Conservation (phyloP, 2,113 vertebrate species). For the Sinocyclocheilus maitianheensis region DNA sequence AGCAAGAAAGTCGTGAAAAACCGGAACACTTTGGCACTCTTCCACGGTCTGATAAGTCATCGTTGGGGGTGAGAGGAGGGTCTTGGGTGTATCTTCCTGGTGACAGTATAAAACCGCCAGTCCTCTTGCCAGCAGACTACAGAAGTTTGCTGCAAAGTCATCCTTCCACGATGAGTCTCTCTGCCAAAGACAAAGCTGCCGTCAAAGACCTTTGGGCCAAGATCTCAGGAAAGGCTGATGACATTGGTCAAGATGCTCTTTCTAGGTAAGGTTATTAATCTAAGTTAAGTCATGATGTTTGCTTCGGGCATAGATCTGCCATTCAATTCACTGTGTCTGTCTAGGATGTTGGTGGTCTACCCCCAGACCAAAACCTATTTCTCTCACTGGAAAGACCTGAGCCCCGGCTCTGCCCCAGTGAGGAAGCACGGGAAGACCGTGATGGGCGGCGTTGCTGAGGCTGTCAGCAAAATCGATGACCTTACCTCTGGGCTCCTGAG, state of each 20-base stretch:
- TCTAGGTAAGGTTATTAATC: slow-evolving; percentile 70
- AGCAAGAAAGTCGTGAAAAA: too few species aligned
- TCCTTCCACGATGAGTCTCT: slow-evolving; percentile 75
- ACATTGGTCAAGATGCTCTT: slow-evolving; percentile 72
- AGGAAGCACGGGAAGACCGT: slow-evolving; percentile 76
- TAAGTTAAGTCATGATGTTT: not conserved
- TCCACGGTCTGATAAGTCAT: not conserved
- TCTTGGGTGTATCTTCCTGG: slow-evolving; percentile 1
- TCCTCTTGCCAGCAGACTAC: slow-evolving; percentile 35
- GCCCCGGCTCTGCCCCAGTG: slow-evolving; percentile 65
- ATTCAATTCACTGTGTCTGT: not conserved
- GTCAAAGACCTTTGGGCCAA: slow-evolving; percentile 75
- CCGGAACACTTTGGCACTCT: not conserved
- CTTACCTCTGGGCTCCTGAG: slow-evolving; percentile 63
- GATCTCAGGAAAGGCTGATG: slow-evolving; percentile 48
- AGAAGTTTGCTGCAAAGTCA: slow-evolving; percentile 37
- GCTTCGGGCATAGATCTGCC: too few species aligned
- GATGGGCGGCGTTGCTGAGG: slow-evolving; percentile 69
- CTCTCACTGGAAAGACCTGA: slow-evolving; percentile 79
- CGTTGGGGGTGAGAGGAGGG: not conserved
- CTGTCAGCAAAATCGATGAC: slow-evolving; percentile 71
- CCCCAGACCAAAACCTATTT: slow-evolving; percentile 90
- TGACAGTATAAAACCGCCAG: slow-evolving; percentile 38
- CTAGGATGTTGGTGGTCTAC: slow-evolving; percentile 74
- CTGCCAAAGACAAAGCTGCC: slow-evolving; percentile 62